Base-by-base conservation (phyloP, 2,888 invertebrate species). In the Tinea pellionella region DNA sequence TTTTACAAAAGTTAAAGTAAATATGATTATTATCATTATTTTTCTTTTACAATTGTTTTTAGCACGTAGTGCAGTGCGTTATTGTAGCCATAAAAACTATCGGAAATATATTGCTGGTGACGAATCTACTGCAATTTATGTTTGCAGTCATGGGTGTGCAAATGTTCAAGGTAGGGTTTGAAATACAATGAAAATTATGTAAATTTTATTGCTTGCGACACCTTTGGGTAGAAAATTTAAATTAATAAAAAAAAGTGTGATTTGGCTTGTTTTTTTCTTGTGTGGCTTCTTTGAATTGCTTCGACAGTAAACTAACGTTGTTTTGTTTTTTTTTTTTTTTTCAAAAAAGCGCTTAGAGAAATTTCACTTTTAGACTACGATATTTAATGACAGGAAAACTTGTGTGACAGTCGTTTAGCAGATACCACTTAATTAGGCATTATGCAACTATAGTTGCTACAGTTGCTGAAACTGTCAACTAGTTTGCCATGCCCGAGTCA, bases 11-110 rank as follows among this genome's bases (percentile, higher is more conserved):
- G 42, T 13, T 4, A n/a, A 42, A 42, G 13, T 4, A 42, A 37
- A 6, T 37, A 37, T 59, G 41, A 37, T 59, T 61, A 43, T 60
- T 43, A 57, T 59, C 56, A 60, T 63, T 63, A 16, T 15, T 51
- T 18, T 51, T 29, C 13, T 57, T 32, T 57, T 30, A 32, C 8
- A 57, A 57, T n/a, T 56, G 30, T 65, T 65, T 82, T 67, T 95
- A 99, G 97, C 98, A 99, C 92, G 99, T 99, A 91, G 99, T 99
- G 83, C 98, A 99, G 90, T 99, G 99, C 92, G 99, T 98, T 89
- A 97, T 98, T 89, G 98, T 98, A 88, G 97, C 98, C 75, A 95
- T 98, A 81, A 97, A 97, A 91, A 98, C 98, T 87, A 98, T 98
- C 89, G 98, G 99, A 89, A 99, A 99, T 93, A 99, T 99, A 90